Evolutionary conservation across 2,888 invertebrate species (phyloP), one percentile per base, ranked within the genome.

Genomic region (Ctena decussata): DNA sequence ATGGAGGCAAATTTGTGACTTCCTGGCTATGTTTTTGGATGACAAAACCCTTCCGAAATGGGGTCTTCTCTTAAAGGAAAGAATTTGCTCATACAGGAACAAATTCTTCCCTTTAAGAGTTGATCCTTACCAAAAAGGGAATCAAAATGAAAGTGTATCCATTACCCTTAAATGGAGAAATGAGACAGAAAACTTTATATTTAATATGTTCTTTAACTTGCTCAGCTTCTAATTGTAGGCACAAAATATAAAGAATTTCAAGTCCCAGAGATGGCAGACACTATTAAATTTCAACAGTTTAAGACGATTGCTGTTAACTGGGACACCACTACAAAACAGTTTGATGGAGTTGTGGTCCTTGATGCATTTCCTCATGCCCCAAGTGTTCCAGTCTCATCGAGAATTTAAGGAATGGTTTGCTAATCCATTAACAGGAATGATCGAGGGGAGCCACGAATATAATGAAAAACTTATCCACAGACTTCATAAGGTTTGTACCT

Each of bases 181-280:
- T n/a, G n/a, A n/a, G n/a, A n/a, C n/a, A n/a, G n/a, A n/a, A n/a
- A n/a, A n/a, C n/a, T n/a, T n/a, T n/a, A n/a, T n/a, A n/a, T n/a
- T n/a, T n/a, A n/a, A n/a, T n/a, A n/a, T n/a, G n/a, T n/a, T n/a
- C n/a, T n/a, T n/a, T n/a, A n/a, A n/a, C n/a, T n/a, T n/a, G n/a
- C n/a, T n/a, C n/a, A n/a, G n/a, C n/a, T n/a, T n/a, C 15, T 46
- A 21, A 70, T 90, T 90, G 0, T 89, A 99, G 96, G 99, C 99
- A 49, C 99, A 99, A 96, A 99, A 99, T 95, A 99, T 99, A 86
- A 99, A 99, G 96, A 99, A 99, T 96, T 99, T 99, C 96, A 99
- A 99, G 96, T 99, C 99, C 30, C 99, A 99, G 96, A 97, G 99
- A 87, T 99, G 99, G 99, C 99, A 99, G 96, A 97, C 99, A 94